Conservation (phyloP, 2,797 vertebrate species). For the Phrynocephalus guinanensis region DNA sequence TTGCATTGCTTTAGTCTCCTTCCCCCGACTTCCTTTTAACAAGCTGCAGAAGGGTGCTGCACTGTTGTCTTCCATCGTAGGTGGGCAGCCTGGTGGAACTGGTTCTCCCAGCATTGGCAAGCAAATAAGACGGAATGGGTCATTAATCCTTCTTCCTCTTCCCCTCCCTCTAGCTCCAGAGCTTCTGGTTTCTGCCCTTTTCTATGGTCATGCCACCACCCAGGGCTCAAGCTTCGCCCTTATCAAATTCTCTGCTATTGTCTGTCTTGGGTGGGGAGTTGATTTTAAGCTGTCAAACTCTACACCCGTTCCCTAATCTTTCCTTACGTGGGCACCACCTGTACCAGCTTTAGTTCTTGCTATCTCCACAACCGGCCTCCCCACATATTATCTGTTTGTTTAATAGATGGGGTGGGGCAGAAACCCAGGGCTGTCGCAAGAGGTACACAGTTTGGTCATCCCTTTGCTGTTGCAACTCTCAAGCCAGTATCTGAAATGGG, state of each 20-base stretch:
- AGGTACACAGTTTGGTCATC: not conserved
- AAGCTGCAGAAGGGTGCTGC: not conserved
- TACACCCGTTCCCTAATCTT: slow-evolving; percentile 35
- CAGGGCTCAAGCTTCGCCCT: not conserved
- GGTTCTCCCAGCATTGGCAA: not conserved
- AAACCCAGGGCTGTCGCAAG: not conserved
- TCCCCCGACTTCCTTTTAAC: not conserved
- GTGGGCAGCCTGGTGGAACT: slow-evolving; percentile 6
- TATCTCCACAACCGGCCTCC: slow-evolving; percentile 1
- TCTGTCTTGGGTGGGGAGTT: slow-evolving; percentile 29
- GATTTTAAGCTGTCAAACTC: not conserved
- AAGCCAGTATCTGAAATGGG: not conserved
- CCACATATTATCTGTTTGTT: slow-evolving; percentile 29
- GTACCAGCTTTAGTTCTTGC: slow-evolving; percentile 6
- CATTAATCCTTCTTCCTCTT: not conserved
- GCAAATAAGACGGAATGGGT: not conserved
- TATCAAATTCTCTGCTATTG: slow-evolving; percentile 20
- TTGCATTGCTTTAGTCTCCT: not conserved
- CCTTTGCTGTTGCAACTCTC: not conserved
- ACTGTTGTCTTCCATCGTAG: not conserved
- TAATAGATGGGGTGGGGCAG: slow-evolving; percentile 1
- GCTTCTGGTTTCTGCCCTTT: not conserved
- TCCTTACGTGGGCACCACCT: slow-evolving; percentile 23
- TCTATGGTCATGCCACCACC: not conserved
- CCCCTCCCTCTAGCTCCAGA: not conserved